Conservation (phyloP, 2,888 invertebrate species). For the Nomada goodeniana region DNA sequence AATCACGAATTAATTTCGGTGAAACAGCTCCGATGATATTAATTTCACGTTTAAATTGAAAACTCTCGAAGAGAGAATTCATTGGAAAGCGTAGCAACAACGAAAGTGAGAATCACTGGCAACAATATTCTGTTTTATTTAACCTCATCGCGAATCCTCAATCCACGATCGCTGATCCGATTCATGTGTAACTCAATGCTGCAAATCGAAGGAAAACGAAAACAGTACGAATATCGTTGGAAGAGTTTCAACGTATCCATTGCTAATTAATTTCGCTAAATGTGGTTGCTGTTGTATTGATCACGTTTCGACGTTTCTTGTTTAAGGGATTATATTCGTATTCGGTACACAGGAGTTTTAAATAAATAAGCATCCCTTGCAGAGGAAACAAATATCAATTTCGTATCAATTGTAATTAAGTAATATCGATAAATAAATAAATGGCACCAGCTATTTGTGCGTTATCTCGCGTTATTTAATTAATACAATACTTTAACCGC, state of each 20-base stretch:
- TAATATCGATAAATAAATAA: background rate
- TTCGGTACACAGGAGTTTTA: background rate
- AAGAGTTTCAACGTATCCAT: background rate
- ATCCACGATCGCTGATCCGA: conserved; percentile 4
- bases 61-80: background rate
- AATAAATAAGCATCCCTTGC: background rate
- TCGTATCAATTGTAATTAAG: background rate
- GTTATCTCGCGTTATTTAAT: background rate
- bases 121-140: background rate
- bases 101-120: background rate
- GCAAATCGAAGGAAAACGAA: conserved; percentile 4
- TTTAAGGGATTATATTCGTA: background rate
- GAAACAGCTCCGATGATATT: background rate
- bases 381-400: background rate
- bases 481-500: no score
- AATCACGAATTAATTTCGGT: background rate
- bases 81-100: background rate
- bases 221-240: background rate
- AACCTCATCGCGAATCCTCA: background rate
- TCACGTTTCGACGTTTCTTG: background rate
- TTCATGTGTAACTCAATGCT: background rate
- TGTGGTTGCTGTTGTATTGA: background rate
- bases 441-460: background rate
- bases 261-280: conserved; percentile 29
- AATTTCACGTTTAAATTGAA: background rate